Conservation (phyloP, 2,888 invertebrate species). For the Agrotis segetum region DNA sequence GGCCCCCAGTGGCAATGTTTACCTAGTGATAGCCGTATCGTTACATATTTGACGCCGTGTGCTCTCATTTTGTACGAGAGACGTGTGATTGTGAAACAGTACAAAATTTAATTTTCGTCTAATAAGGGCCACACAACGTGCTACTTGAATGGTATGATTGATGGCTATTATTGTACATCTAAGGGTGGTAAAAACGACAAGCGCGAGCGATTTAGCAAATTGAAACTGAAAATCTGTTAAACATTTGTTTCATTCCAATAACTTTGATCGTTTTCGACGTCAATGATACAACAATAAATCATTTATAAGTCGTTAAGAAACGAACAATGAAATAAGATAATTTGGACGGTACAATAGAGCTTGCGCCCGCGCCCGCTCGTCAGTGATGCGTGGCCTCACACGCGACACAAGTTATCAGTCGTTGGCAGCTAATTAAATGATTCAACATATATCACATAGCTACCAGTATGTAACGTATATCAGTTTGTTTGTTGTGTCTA, state of each 20-base stretch:
- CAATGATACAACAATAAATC: conserved; percentile 49
- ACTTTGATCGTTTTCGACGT: conserved; percentile 10
- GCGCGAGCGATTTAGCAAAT: conserved; percentile 54
- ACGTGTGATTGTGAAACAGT: conserved; percentile 70
- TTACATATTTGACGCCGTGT: conserved; percentile 61
- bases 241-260: conserved; percentile 32
- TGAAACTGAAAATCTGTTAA: conserved; percentile 11
- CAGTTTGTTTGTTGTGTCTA: conserved; percentile 62
- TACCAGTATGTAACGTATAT: conserved; percentile 54
- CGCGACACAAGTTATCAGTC: conserved; percentile 68
- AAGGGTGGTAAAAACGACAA: conserved; percentile 43
- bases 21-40: conserved; percentile 65
- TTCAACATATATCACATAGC: conserved; percentile 61
- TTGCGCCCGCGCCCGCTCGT: conserved; percentile 54
- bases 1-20: conserved; percentile 61
- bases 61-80: conserved; percentile 66
- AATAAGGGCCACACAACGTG: conserved; percentile 65
- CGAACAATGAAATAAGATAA: conserved; percentile 66
- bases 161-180: conserved; percentile 60
- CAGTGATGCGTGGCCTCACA: conserved; percentile 51
- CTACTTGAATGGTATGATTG: conserved; percentile 73
- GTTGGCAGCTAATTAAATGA: conserved; percentile 74
- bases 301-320: conserved; percentile 60
- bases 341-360: conserved; percentile 63
- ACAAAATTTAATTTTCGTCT: conserved; percentile 71